Conservation (phyloP, 2,113 vertebrate species). For the Macaca nemestrina region DNA sequence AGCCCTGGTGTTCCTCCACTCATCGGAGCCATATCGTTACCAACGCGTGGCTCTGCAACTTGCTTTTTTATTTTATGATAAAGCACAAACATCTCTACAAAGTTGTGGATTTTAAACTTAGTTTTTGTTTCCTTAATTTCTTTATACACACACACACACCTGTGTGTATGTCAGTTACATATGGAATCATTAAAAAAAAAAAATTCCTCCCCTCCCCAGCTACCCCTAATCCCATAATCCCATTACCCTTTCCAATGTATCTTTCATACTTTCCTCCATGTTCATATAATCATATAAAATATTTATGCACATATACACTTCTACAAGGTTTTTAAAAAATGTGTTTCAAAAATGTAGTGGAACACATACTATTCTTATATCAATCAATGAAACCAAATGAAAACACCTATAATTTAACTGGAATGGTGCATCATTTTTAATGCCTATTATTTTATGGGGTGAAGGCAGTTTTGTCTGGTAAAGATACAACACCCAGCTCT, state of each 20-base stretch:
- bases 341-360: background rate
- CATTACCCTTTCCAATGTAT: background rate
- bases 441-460: background rate
- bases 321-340: background rate
- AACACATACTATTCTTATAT: background rate
- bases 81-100: background rate
- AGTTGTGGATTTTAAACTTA: background rate
- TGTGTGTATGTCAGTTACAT: background rate
- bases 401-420: background rate
- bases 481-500: background rate
- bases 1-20: too few relatives aligned
- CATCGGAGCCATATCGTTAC: too few relatives aligned
- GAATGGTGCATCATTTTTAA: background rate
- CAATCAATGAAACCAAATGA: background rate
- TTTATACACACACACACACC: background rate
- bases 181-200: background rate
- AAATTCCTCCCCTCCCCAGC: background rate
- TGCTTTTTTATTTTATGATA: background rate
- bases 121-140: background rate
- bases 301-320: background rate
- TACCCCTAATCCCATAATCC: background rate
- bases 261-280: background rate
- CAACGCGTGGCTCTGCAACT: background rate
- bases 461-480: background rate
- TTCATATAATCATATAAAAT: background rate